phyloP scores from a whole-genome alignment of 2,797 vertebrate genomes.

The Microchirus variegatus region DNA sequence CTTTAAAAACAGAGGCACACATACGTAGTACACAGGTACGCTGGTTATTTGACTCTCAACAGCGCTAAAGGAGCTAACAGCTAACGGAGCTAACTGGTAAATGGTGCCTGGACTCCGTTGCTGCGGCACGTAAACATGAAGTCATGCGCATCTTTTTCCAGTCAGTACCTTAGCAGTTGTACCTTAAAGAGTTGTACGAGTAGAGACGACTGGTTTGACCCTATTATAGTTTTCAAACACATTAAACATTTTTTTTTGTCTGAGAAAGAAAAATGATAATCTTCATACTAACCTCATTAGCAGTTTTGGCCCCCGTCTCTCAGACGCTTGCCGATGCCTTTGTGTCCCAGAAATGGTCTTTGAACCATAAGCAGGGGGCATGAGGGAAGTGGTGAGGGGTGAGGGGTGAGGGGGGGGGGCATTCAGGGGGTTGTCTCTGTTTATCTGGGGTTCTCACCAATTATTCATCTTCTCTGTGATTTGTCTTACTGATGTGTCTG shows the following conservation, averaged over 20 bases:
- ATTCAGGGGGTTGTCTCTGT: conserved; percentile 40
- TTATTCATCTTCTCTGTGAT: conserved; percentile 62
- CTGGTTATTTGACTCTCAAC: no score
- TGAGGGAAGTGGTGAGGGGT: conserved; percentile 20
- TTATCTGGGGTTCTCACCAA: conserved; percentile 46
- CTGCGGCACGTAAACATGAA: no score
- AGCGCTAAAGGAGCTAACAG: no score
- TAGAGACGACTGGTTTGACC: neutral
- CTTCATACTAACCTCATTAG: conserved; percentile 54
- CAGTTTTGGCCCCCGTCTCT: conserved; percentile 38
- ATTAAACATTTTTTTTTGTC: neutral
- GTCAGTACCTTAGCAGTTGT: no score
- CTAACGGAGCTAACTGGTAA: no score
- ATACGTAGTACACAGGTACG: no score
- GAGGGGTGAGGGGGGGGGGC: no score
- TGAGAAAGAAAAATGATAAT: conserved; percentile 41
- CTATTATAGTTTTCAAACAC: neutral
- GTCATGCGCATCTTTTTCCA: no score
- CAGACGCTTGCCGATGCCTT: conserved; percentile 48
- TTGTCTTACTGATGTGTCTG: conserved; percentile 70
- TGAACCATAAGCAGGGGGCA: conserved; percentile 57
- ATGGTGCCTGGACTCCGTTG: no score
- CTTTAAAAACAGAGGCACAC: no score
- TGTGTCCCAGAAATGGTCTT: conserved; percentile 49
- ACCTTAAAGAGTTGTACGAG: neutral